Base-by-base conservation (phyloP, 53 echinoderm and acorn worm genomes). In the Stichopus horrens region DNA sequence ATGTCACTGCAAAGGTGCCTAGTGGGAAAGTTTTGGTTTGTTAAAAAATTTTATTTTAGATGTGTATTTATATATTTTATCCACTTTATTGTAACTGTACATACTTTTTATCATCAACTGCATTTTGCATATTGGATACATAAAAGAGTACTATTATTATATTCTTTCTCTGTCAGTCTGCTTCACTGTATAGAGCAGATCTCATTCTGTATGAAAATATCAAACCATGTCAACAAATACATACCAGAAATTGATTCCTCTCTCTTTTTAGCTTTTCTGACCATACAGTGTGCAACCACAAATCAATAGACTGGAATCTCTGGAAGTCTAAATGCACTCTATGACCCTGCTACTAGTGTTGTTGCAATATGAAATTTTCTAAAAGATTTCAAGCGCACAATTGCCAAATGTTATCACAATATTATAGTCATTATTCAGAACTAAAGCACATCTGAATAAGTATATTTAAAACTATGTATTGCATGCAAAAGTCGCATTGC, bases 121-220 rank as follows among this genome's bases (percentile, higher is more conserved):
- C 52, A 52, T 79, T 79, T 79, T 79, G 79, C 79, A 79, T 79
- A 79, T 79, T 79, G 79, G 79, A 79, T 79, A 79, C 79, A 53
- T 79, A 79, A 53, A 75, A 79, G 79, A 79, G 79, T 79, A 79
- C 79, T 79, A 79, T 54, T 79, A 16, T 55, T 19, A 37, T 37
- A 53, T 53, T 79, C 79, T 79, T 79, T 79, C 79, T 54, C n/a
- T 79, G 79, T 79, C n/a, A 77, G 16, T 77, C 77, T 77, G 77
- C 55, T 79, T 18, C 10, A 55, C 53, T 54, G 13, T 79, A 53
- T 37, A 10, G 78, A 78, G 20, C 79, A 79, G 55, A 63, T 63
- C 11, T 79, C 55, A 79, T 79, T 54, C 52, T 79, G 79, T 55
- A 79, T 79, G 16, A 19, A 79, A 79, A 52, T 79, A 19, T 63